Conservation (phyloP, 2,888 invertebrate species). For the Emesis russula region DNA sequence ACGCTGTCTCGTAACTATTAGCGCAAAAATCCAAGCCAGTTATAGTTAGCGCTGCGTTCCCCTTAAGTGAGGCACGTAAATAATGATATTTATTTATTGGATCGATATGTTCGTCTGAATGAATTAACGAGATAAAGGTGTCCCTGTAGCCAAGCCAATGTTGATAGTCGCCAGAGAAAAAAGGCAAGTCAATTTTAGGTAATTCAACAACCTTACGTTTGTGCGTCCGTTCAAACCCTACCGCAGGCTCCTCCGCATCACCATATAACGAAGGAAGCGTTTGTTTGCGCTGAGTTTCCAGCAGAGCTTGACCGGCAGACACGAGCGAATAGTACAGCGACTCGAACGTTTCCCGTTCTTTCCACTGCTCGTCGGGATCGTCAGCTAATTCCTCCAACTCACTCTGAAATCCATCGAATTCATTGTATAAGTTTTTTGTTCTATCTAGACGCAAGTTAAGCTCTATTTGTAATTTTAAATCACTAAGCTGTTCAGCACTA, state of each 20-base stretch:
- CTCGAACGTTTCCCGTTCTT: conserved; percentile 5
- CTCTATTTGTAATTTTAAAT: conserved; percentile 16
- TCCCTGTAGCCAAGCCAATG: conserved; percentile 22
- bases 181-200: conserved; percentile 5
- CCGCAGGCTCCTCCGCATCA: not conserved
- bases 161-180: not conserved
- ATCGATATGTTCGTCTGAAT: not conserved
- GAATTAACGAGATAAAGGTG: conserved; percentile 3
- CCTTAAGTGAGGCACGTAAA: conserved; percentile 36
- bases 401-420: conserved; percentile 10
- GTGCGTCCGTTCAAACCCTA: not conserved
- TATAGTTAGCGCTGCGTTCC: conserved; percentile 52
- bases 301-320: not conserved
- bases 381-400: conserved; percentile 13
- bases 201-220: conserved; percentile 3
- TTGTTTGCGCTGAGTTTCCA: conserved; percentile 2
- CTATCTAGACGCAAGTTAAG: not conserved
- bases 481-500: not conserved
- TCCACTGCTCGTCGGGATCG: not conserved
- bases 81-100: conserved; percentile 40
- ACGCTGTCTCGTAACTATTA: conserved; percentile 60
- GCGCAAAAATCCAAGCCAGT: conserved; percentile 70
- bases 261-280: not conserved
- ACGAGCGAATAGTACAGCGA: conserved; percentile 19
- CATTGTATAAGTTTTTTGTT: conserved; percentile 4